Evolutionary conservation across 2,797 vertebrate species (phyloP), one percentile per base, ranked within the genome.

Genomic region (Sparidentex hasta): DNA sequence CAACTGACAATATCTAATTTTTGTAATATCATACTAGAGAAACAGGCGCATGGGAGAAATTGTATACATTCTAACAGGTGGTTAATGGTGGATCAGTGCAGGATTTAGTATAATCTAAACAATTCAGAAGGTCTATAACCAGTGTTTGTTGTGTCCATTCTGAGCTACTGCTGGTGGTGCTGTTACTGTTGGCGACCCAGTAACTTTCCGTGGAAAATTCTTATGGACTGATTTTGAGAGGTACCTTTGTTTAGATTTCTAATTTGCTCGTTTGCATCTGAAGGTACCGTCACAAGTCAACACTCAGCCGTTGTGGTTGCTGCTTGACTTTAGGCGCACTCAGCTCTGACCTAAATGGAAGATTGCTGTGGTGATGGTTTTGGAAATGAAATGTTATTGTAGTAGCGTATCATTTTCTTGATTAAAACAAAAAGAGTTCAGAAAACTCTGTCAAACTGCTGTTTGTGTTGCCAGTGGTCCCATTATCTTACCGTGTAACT

Each of bases 161-260:
- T 33, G 33, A 7, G 33, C 33, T 7, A 33, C 33, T 33, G 33
- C 8, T 33, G 33, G 33, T 33, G 33, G 33, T 33, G 33, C n/a
- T n/a, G n/a, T n/a, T n/a, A n/a, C n/a, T n/a, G n/a, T n/a, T n/a
- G n/a, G n/a, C n/a, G n/a, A n/a, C n/a, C 33, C 33, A 33, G 33
- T 33, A 33, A 33, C 33, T 33, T 33, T 2, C 9, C 11, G 4
- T 47, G 44, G 61, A 23, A 14, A 79, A 65, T 55, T 48, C 67
- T 59, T 56, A 72, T 11, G 29, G 9, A 2, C 50, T 71, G 21
- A 52, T 70, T 59, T 56, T 58, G 41, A 62, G 25, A 51, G 52
- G 27, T 56, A 67, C 63, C 41, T 57, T 56, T 14, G 48, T 12
- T 12, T 18, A 11, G 5, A 18, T 62, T 48, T 69, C 18, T 59